Percentiles rank a stretch among this genome's conserved stretches.
Conservation (phyloP, 2,888 invertebrate genomes). For the Brachypterus glaber region DNA sequence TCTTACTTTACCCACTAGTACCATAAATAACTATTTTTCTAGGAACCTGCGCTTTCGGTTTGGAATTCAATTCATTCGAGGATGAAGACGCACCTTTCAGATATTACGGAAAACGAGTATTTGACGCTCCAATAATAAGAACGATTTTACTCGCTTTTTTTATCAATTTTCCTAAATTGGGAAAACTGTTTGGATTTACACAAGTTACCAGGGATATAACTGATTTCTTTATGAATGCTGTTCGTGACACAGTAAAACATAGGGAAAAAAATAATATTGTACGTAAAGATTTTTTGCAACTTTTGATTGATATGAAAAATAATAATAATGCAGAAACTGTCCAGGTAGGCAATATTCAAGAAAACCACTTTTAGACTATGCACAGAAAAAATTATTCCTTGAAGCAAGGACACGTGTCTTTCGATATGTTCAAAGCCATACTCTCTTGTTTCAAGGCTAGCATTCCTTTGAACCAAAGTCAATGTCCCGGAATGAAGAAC, state of each 20-base stretch:
- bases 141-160: not conserved
- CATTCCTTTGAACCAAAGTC: too few relatives aligned
- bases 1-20: too few relatives aligned
- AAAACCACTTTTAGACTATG: too few relatives aligned
- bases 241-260: slow-evolving; percentile 39
- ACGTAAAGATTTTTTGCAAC: slow-evolving; percentile 47
- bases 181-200: not conserved
- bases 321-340: slow-evolving; percentile 30
- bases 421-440: too few relatives aligned
- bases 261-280: slow-evolving; percentile 39
- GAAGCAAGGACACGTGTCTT: too few relatives aligned
- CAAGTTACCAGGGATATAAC: slow-evolving; percentile 18
- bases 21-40: too few relatives aligned
- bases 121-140: not conserved
- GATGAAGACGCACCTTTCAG: slow-evolving; percentile 42
- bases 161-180: slow-evolving; percentile 6
- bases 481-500: too few relatives aligned
- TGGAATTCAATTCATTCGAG: slow-evolving; percentile 47
- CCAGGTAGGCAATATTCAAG: too few relatives aligned
- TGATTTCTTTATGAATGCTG: slow-evolving; percentile 41
- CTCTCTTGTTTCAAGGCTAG: too few relatives aligned
- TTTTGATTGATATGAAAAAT: slow-evolving; percentile 43
- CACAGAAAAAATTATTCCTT: too few relatives aligned
- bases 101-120: slow-evolving; percentile 18
- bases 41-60: slow-evolving; percentile 47